These are phyloP conservation scores for Zaprionus taronus DNA, from an alignment of 1,140 invertebrate species.

Conservation along the genomic window DNA sequence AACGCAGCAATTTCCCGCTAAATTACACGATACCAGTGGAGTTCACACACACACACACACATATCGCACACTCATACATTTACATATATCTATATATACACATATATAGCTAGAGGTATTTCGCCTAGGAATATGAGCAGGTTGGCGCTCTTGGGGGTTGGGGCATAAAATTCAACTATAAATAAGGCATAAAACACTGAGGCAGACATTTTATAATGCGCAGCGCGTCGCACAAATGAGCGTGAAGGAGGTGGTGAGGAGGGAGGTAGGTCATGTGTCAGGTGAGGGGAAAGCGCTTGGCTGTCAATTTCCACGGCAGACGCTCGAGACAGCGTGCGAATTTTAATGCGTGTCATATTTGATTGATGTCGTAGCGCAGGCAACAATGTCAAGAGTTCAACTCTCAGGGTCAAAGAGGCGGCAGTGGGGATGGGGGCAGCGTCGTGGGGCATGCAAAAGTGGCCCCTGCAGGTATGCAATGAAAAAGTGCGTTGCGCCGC, in stretches of 20 bases:
- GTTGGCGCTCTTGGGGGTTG: neutral
- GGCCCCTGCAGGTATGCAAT: slow-evolving; percentile 78
- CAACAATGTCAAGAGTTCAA: slow-evolving; percentile 81
- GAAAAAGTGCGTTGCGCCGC: slow-evolving; percentile 65
- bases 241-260: neutral
- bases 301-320: slow-evolving; percentile 53
- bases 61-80: slow-evolving; percentile 20
- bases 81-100: neutral
- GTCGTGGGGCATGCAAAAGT: slow-evolving; percentile 29
- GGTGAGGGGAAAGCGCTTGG: neutral
- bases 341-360: slow-evolving; percentile 83
- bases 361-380: slow-evolving; percentile 68
- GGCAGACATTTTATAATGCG: slow-evolving; percentile 58
- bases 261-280: neutral
- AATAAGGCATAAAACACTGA: slow-evolving; percentile 53
- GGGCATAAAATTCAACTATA: slow-evolving; percentile 62
- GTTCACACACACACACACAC: slow-evolving; percentile 37
- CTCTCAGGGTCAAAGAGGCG: slow-evolving; percentile 48
- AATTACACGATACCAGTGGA: slow-evolving; percentile 59
- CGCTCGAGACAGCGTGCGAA: slow-evolving; percentile 47
- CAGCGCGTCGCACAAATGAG: slow-evolving; percentile 42
- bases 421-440: too few species aligned
- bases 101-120: neutral
- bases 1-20: slow-evolving; percentile 79
- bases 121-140: slow-evolving; percentile 40